Conservation (phyloP, 2,888 invertebrate species). For the Ophraella communa region DNA sequence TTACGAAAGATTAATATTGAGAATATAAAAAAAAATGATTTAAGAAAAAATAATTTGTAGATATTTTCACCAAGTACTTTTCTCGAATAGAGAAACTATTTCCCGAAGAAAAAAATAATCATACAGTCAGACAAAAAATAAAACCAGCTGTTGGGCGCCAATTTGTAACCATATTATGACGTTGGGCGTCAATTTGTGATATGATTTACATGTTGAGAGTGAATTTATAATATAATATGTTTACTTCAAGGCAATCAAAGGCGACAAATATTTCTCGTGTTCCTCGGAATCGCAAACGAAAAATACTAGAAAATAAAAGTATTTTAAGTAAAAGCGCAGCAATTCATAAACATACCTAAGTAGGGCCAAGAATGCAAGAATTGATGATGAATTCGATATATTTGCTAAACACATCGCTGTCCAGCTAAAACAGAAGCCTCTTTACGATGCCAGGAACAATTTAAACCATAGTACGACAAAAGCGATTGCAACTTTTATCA, state of each 20-base stretch:
- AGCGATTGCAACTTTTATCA: not conserved
- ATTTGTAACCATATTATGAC: no score
- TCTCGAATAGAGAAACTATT: no score
- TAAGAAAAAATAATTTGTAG: no score
- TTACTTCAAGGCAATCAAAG: conserved; percentile 30
- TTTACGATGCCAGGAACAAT: not conserved
- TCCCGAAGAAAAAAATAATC: no score
- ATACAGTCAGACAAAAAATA: no score
- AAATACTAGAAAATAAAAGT: conserved; percentile 29
- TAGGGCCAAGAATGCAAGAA: conserved; percentile 29
- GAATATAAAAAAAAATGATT: no score
- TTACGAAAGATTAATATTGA: no score
- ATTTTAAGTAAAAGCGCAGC: conserved; percentile 32
- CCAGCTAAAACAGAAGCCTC: not conserved
- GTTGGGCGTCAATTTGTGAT: no score
- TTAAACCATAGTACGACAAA: not conserved
- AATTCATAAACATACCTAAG: conserved; percentile 34
- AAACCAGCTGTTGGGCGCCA: no score
- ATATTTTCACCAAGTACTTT: no score
- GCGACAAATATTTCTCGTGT: conserved; percentile 25
- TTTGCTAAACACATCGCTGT: conserved; percentile 26
- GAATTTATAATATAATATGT: no score
- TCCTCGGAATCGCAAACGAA: conserved; percentile 32
- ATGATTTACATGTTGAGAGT: no score
- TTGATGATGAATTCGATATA: conserved; percentile 33